Percentiles rank a stretch among this genome's conserved stretches.
Evolutionary conservation across 2,888 invertebrate species (phyloP).

Genomic region (Teinopalpus imperialis): DNA sequence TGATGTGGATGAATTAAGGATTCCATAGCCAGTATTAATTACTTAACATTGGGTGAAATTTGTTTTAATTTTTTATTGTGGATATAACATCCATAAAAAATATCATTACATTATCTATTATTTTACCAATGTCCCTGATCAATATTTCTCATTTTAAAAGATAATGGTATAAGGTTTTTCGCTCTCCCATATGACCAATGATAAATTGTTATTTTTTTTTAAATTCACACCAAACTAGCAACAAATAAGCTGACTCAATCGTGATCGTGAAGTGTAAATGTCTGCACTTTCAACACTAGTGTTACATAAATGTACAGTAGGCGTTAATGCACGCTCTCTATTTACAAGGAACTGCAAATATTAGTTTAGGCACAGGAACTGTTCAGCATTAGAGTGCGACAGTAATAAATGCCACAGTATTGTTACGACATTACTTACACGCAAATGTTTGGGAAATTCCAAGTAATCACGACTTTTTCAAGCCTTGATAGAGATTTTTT

Average conservation of each 20-base stretch:
- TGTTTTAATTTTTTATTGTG: neutral
- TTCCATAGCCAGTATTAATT: too few species aligned
- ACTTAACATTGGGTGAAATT: too few species aligned
- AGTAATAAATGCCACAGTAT: conserved; percentile 46
- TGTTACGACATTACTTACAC: conserved; percentile 35
- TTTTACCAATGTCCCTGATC: neutral
- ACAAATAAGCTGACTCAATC: neutral
- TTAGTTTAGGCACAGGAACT: conserved; percentile 51
- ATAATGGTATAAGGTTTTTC: too few species aligned
- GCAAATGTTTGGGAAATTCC: conserved; percentile 5
- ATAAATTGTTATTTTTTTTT: too few species aligned
- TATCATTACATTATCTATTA: too few species aligned
- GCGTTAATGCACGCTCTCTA: conserved; percentile 42
- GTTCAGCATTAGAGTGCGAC: conserved; percentile 43
- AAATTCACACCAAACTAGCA: too few species aligned
- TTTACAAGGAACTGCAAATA: conserved; percentile 55
- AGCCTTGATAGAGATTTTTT: too few species aligned
- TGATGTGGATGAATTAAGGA: too few species aligned
- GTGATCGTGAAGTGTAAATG: conserved; percentile 8
- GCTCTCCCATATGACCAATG: too few species aligned
- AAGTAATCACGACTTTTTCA: too few species aligned
- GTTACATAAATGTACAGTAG: conserved; percentile 26
- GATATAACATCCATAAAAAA: neutral
- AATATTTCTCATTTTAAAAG: too few species aligned
- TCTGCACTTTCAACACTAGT: conserved; percentile 23